Percentiles rank a stretch among this genome's conserved stretches.
These are phyloP conservation scores for Habropoda laboriosa DNA, from an alignment of 1,140 invertebrate genomes.

Conservation along the genomic window DNA sequence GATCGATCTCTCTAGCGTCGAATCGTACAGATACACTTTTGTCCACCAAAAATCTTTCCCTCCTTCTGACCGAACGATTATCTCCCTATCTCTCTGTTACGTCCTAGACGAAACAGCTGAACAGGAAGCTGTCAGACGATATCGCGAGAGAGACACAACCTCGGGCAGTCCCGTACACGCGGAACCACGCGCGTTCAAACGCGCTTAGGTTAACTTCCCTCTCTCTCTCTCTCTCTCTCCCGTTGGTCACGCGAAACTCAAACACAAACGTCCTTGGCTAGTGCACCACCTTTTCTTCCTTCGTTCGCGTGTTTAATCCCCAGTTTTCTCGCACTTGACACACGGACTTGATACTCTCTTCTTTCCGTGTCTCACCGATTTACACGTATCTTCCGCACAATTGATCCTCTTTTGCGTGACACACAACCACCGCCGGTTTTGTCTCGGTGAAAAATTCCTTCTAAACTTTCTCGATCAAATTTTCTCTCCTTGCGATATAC, in stretches of 20 bases:
- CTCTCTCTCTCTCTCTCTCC: conserved; percentile 27
- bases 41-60: too few relatives aligned
- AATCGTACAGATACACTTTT: too few relatives aligned
- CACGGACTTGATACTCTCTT: too few relatives aligned
- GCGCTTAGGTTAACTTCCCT: background rate
- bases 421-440: too few relatives aligned
- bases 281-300: conserved; percentile 32
- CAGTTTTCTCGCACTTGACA: conserved; percentile 20
- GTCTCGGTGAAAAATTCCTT: too few relatives aligned
- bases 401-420: too few relatives aligned
- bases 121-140: background rate
- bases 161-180: conserved; percentile 27
- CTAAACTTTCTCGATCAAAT: too few relatives aligned
- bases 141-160: conserved; percentile 18
- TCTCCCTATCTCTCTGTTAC: too few relatives aligned
- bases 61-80: too few relatives aligned
- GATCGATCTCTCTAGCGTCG: background rate
- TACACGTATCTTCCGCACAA: conserved; percentile 18
- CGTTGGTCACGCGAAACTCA: conserved; percentile 42
- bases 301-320: conserved; percentile 10
- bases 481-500: too few relatives aligned
- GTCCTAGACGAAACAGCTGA: background rate
- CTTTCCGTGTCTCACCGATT: conserved; percentile 13
- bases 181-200: conserved; percentile 28
- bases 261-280: conserved; percentile 53